Evolutionary conservation across 2,888 invertebrate species (phyloP).

Genomic region (Pterostichus madidus): DNA sequence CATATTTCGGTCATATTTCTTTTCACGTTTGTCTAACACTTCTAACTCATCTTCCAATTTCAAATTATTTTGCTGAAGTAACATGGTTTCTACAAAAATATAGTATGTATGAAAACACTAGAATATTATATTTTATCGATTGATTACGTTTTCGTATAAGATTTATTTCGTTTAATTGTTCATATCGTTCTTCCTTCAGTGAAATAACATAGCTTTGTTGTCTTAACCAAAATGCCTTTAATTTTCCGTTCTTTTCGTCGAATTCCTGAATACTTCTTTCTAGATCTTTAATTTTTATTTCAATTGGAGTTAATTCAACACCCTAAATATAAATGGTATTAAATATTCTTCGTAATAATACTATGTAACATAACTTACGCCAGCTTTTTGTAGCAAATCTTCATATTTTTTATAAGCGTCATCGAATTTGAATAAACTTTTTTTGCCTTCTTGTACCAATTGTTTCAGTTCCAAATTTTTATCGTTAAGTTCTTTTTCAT

Average conservation of each 20-base stretch:
- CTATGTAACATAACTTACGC: slow-evolving; percentile 74
- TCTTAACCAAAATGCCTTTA: slow-evolving; percentile 88
- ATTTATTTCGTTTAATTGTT: slow-evolving; percentile 84
- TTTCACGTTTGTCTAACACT: slow-evolving; percentile 79
- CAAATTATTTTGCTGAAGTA: slow-evolving; percentile 87
- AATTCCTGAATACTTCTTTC: slow-evolving; percentile 83
- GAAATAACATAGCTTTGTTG: slow-evolving; percentile 86
- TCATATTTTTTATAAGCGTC: slow-evolving; percentile 79
- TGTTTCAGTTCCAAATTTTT: slow-evolving; percentile 77
- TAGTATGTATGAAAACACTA: slow-evolving; percentile 23
- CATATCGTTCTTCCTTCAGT: slow-evolving; percentile 84
- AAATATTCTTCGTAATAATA: slow-evolving; percentile 21
- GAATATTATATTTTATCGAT: slow-evolving; percentile 3
- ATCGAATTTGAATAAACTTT: slow-evolving; percentile 79
- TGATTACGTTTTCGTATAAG: slow-evolving; percentile 85
- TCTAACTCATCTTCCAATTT: slow-evolving; percentile 84
- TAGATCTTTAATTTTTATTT: slow-evolving; percentile 82
- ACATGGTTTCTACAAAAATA: slow-evolving; percentile 76
- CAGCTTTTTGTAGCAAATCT: slow-evolving; percentile 77
- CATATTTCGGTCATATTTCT: slow-evolving; percentile 81
- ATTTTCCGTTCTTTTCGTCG: slow-evolving; percentile 81
- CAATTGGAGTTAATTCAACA: slow-evolving; percentile 78
- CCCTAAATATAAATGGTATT: slow-evolving; percentile 72
- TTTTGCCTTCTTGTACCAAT: slow-evolving; percentile 76
- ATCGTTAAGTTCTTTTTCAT: slow-evolving; percentile 77